A percentile compares a stretch with the other conserved stretches of the same genome.
Evolutionary conservation across 1,140 invertebrate genomes (phyloP).

Genomic region (Condylostylus longicornis): DNA sequence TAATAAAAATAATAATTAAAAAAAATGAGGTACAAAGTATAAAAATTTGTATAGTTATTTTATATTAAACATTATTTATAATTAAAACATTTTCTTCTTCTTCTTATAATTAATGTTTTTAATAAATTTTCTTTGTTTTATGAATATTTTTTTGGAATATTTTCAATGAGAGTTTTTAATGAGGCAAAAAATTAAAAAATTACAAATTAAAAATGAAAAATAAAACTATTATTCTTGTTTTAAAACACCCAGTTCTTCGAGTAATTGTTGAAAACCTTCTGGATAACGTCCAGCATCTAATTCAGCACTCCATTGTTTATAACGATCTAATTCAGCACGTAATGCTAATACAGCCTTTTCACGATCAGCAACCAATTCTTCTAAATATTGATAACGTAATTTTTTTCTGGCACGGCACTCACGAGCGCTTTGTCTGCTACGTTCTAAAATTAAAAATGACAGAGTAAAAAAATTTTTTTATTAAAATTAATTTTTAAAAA

Average conservation of each 20-base stretch:
- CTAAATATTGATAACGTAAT: constrained; percentile 90
- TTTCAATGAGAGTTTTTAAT: too few species aligned
- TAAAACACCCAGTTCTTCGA: constrained; percentile 51
- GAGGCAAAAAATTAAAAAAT: too few species aligned
- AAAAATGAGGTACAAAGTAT: too few species aligned
- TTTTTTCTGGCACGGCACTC: constrained; percentile 96
- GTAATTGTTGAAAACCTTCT: constrained; percentile 55
- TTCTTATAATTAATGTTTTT: too few species aligned
- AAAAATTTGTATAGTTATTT: too few species aligned
- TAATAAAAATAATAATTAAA: too few species aligned
- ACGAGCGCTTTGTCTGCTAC: constrained; percentile 89
- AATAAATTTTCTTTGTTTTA: too few species aligned
- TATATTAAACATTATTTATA: too few species aligned
- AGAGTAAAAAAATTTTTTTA: constrained; percentile 23
- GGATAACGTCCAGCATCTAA: constrained; percentile 62
- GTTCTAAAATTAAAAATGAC: constrained; percentile 45
- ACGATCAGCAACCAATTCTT: constrained; percentile 83
- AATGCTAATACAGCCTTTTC: constrained; percentile 87
- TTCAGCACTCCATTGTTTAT: constrained; percentile 62
- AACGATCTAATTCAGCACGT: constrained; percentile 81
- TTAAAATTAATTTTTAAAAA: not conserved
- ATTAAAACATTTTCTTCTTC: too few species aligned
- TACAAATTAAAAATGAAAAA: too few species aligned
- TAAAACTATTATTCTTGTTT: constrained; percentile 48
- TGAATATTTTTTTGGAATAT: too few species aligned